Evolutionary conservation across 2,113 vertebrate species (phyloP).

Genomic region (Tautogolabrus adspersus): DNA sequence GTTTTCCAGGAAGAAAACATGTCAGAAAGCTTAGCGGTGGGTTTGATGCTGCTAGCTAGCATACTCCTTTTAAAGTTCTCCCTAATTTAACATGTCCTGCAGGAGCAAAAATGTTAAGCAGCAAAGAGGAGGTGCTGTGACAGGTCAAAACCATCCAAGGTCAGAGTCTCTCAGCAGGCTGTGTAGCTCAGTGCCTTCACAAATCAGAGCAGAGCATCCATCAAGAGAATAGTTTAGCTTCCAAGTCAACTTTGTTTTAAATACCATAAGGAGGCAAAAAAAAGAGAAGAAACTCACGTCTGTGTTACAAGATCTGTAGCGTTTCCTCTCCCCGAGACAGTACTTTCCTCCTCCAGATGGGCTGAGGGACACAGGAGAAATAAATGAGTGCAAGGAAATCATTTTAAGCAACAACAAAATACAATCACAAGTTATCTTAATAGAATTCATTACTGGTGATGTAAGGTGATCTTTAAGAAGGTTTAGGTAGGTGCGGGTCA

Average conservation of each 20-base stretch:
- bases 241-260: not conserved
- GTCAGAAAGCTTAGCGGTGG: constrained; percentile 41
- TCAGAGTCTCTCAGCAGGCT: not conserved
- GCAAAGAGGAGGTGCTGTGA: constrained; percentile 11
- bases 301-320: constrained; percentile 96
- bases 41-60: constrained; percentile 19
- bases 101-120: not conserved
- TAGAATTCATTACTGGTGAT: not conserved
- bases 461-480: not conserved
- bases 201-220: not conserved
- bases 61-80: constrained; percentile 30
- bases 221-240: constrained; percentile 1
- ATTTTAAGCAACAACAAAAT: not conserved
- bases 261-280: constrained; percentile 19
- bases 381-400: constrained; percentile 30
- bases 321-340: constrained; percentile 96
- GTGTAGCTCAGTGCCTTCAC: too few relatives aligned
- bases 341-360: constrained; percentile 98
- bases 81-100: not conserved
- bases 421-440: constrained; percentile 1
- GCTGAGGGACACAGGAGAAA: constrained; percentile 85
- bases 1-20: constrained; percentile 41
- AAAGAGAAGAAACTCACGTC: constrained; percentile 88
- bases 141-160: constrained; percentile 10
- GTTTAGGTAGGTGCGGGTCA: not conserved